Conservation (phyloP, 2,888 invertebrate species). For the Rugalucina vietnamica region DNA sequence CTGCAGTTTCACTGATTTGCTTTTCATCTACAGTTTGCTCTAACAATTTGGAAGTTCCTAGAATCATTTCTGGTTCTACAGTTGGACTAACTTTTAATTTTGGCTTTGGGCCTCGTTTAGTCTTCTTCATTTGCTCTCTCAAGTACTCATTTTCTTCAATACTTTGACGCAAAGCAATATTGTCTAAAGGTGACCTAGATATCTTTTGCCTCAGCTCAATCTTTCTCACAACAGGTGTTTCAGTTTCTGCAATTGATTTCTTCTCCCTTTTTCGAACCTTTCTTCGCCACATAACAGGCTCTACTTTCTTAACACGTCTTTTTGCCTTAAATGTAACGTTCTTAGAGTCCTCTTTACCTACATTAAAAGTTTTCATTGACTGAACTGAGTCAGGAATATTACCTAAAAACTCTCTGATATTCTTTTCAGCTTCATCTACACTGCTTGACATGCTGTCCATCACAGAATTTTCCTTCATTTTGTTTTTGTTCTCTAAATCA, state of each 20-base stretch:
- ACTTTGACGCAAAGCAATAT: slow-evolving; percentile 75
- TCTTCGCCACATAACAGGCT: not conserved
- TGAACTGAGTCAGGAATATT: not conserved
- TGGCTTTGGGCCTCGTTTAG: slow-evolving; percentile 63
- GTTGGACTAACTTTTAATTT: slow-evolving; percentile 40
- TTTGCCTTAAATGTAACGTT: not conserved
- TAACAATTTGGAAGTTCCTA: not conserved
- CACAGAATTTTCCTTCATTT: too few relatives aligned
- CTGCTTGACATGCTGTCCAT: too few relatives aligned
- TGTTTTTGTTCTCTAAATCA: too few relatives aligned
- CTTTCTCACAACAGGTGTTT: slow-evolving; percentile 33
- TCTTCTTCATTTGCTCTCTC: slow-evolving; percentile 68
- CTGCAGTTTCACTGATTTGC: not conserved
- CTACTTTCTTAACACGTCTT: not conserved
- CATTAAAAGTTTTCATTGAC: not conserved
- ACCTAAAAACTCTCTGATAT: not conserved
- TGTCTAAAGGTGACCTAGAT: slow-evolving; percentile 77
- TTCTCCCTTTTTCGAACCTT: not conserved
- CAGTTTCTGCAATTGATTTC: not conserved
- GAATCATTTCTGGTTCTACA: not conserved
- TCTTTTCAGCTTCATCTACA: not conserved
- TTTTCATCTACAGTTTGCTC: not conserved
- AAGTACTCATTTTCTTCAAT: slow-evolving; percentile 75
- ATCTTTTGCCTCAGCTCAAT: slow-evolving; percentile 74
- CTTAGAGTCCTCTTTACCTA: not conserved